Evolutionary conservation across 2,113 vertebrate genomes (phyloP), one percentile per base, ranked within the genome.

Genomic region (Smithornis capensis): DNA sequence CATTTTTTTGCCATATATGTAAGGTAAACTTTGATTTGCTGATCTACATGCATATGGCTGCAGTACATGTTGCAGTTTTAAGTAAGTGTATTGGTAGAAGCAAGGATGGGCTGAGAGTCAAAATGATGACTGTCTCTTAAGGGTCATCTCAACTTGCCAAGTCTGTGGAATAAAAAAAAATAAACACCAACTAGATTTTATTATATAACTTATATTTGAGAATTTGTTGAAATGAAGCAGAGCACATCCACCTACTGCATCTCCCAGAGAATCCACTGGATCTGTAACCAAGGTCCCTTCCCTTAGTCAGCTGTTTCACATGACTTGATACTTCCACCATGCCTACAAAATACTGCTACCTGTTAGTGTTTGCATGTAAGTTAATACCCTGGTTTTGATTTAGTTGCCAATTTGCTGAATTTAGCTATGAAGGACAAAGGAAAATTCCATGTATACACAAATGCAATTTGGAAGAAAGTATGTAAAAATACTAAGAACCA

Each of bases 31-130:
- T 52, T 53, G 22, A 28, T 87, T 29, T 50, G 57, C 49, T 75
- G 19, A 47, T 68, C 6, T 78, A 3, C 3, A 0, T 64, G 28
- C 31, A 9, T 81, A 75, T 75, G 60, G 44, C 74, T 68, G 45
- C 23, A 56, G 56, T 50, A 40, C 1, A 0, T 75, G 19, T 22
- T 64, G 31, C 38, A 17, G 14, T n/a, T 79, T 82, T 65, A 69
- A 87, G 49, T 71, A 23, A 0, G 0, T 49, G 5, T 5, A 0
- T 23, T 52, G 33, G 35, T 47, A 63, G 29, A 64, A 70, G 40
- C 50, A 69, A 90, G 45, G 33, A 7, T 59, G 90, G 38, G 2
- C 52, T 91, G 21, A 81, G 92, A 73, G 65, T 73, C 33, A 71
- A 47, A 91, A 38, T 24, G 8, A 21, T 70, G 19, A 31, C 59